Base-by-base conservation (phyloP, 1,140 invertebrate species). In the Euura lappo region DNA sequence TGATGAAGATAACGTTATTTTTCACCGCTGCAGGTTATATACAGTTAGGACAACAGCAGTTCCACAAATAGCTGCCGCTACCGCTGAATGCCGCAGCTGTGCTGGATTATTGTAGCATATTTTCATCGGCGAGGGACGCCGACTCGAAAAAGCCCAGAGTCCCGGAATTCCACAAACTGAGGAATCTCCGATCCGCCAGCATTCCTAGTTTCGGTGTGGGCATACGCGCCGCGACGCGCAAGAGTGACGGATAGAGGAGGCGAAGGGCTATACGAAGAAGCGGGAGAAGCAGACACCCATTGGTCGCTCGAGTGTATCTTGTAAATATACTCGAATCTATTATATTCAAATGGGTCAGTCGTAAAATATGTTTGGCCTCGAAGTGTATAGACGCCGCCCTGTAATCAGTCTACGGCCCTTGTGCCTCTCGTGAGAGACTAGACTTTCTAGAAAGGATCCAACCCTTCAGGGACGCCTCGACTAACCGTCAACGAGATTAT, bases 131-230 rank as follows among this genome's bases (percentile, higher is more conserved):
- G 51, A 60, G 51, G 51, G 10, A 60, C 8, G 51, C 3, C 10
- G 51, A n/a, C 51, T 60, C 13, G 3, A 11, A 60, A 60, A n/a
- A 8, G 51, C 51, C 51, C 8, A 60, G 51, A n/a, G 51, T 60
- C 51, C 51, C 51, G 13, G 51, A 60, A 60, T 60, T n/a, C 51
- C 3, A 60, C 51, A 11, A 60, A 11, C 51, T 60, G 8, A n/a
- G 51, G 51, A 60, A 60, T 60, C 51, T 60, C 51, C 6, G 51
- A 60, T 60, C 51, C 10, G 51, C 51, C 51, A 60, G 51, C 51
- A 60, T 60, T 60, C 51, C 51, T 60, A 2, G 51, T 8, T 60
- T 60, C 8, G 3, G 8, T 60, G 51, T 28, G 1, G 28, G 28
- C 28, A 28, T n/a, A n/a, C n/a, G n/a, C n/a, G n/a, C n/a, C n/a